Percentiles rank a stretch among this genome's conserved stretches.
Evolutionary conservation across 1,140 invertebrate species (phyloP).

Genomic region (Camponotus floridanus): DNA sequence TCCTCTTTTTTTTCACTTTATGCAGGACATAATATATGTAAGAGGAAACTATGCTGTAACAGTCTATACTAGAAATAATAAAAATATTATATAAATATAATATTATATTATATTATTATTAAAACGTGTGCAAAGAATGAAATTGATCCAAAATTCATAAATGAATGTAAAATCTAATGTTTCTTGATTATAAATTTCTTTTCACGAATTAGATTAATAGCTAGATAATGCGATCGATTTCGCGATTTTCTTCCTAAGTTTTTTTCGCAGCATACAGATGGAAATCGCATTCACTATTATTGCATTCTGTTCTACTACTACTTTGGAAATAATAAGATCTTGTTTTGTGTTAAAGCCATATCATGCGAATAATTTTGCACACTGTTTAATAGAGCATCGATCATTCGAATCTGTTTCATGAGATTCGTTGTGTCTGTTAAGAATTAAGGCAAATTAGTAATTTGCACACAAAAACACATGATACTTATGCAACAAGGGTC

Average conservation of each 20-base stretch:
- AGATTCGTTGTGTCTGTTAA: background rate
- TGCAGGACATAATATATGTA: background rate
- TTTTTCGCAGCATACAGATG: background rate
- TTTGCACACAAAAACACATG: constrained; percentile 8
- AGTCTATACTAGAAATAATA: background rate
- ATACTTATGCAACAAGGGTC: constrained; percentile 67
- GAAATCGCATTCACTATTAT: constrained; percentile 20
- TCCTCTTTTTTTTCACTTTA: background rate
- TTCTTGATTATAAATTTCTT: background rate
- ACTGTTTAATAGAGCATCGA: background rate
- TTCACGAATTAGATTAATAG: background rate
- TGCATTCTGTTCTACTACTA: background rate
- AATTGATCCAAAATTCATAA: background rate
- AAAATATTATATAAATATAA: constrained; percentile 32
- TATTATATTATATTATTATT: background rate
- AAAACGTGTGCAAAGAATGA: background rate
- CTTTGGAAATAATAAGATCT: background rate
- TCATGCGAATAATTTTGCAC: background rate
- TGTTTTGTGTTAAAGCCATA: background rate
- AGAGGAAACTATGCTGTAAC: background rate
- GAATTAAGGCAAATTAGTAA: background rate
- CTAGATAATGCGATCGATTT: constrained; percentile 29
- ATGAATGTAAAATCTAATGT: background rate
- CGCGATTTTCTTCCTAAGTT: background rate
- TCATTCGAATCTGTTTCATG: background rate